These are phyloP conservation scores for Crematogaster levior DNA, from an alignment of 2,888 invertebrate genomes.

Conservation along the genomic window DNA sequence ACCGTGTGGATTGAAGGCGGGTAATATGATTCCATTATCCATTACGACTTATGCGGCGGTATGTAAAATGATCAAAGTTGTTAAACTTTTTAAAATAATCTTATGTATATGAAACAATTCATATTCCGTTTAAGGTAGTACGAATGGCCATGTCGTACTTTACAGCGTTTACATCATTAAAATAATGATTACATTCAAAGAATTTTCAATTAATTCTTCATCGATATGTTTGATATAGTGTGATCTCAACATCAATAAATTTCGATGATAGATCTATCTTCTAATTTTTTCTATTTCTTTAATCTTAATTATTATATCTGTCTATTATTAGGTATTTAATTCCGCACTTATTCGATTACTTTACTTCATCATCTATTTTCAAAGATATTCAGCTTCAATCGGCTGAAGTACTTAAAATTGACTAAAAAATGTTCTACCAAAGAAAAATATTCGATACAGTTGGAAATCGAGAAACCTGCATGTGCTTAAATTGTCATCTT, in stretches of 20 bases:
- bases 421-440: not conserved
- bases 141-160: conserved; percentile 19
- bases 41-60: conserved; percentile 15
- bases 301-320: not conserved
- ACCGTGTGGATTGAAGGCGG: conserved; percentile 18
- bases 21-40: conserved; percentile 15
- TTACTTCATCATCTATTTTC: not conserved
- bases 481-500: not conserved
- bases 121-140: conserved; percentile 17
- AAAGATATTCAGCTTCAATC: not conserved
- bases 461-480: not conserved
- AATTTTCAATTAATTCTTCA: not conserved
- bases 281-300: not conserved
- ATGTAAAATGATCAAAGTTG: not conserved
- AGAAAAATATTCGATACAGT: not conserved
- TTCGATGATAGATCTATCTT: not conserved
- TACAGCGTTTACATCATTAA: conserved; percentile 24
- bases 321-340: not conserved
- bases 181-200: conserved; percentile 5
- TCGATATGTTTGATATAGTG: not conserved
- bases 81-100: not conserved
- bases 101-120: not conserved
- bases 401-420: not conserved
- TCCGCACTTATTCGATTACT: not conserved
- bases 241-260: conserved; percentile 5